Evolutionary conservation across 2,113 vertebrate species (phyloP), one percentile per base, ranked within the genome.

Genomic region (Aplodontia rufa): DNA sequence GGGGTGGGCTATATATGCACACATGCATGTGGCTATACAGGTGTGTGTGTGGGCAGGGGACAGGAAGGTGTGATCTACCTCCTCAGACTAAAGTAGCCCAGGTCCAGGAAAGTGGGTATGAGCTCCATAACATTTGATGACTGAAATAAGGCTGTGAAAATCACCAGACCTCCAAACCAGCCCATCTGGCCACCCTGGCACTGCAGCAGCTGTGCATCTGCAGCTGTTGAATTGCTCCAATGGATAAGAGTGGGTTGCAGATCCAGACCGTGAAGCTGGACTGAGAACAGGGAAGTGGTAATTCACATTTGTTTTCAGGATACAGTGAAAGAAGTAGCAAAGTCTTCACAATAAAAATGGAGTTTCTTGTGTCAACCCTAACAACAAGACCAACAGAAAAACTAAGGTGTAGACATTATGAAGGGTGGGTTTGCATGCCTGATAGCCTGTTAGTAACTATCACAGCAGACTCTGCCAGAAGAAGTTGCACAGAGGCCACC

Each of bases 161-260:
- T 28, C 28, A 9, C 10, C 1, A 30, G 40, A 35, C 8, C 3
- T 22, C 88, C 20, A 7, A n/a, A 19, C 8, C 8, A n/a, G n/a
- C 19, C 14, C 26, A 60, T n/a, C n/a, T n/a, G n/a, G n/a, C n/a
- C n/a, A n/a, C n/a, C n/a, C n/a, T n/a, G n/a, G n/a, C n/a, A n/a
- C n/a, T n/a, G n/a, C n/a, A n/a, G n/a, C n/a, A n/a, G n/a, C 20
- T 5, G 2, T 10, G 10, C 0, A 9, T 28, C 69, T 62, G 30
- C n/a, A 79, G 32, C 12, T 1, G 0, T 17, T 26, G 2, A 30
- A 16, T 58, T 22, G 11, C 6, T 7, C 1, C 5, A 6, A 3
- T 4, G n/a, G 35, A 28, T 28, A 35, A n/a, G 22, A 81, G 13
- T 2, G 37, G 1, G 64, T 49, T 64, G 30, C 26, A 55, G 26